These are phyloP conservation scores for Chanos chanos DNA, from an alignment of 2,797 vertebrate species.

Conservation along the genomic window DNA sequence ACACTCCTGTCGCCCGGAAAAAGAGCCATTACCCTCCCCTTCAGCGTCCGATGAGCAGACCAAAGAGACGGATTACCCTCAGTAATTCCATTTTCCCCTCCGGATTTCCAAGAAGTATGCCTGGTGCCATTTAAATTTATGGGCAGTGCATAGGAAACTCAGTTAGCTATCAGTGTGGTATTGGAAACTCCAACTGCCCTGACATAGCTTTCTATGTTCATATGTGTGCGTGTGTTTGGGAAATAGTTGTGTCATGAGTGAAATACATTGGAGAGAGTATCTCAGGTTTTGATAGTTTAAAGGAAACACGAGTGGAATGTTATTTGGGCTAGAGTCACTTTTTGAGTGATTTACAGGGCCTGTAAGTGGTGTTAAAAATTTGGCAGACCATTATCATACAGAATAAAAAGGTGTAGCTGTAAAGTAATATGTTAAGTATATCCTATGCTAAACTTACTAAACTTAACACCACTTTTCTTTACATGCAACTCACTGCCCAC, in stretches of 20 bases:
- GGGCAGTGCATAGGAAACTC: conserved; percentile 51
- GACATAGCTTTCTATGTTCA: conserved; percentile 48
- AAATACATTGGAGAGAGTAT: conserved; percentile 19
- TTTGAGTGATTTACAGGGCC: background rate
- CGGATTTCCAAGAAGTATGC: conserved; percentile 66
- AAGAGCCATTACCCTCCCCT: conserved; percentile 65
- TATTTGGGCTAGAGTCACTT: conserved; percentile 12
- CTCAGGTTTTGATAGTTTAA: conserved; percentile 7
- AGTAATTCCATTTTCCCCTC: conserved; percentile 72
- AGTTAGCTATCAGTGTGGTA: conserved; percentile 49
- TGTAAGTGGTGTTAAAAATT: too few species aligned
- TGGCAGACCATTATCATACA: too few species aligned
- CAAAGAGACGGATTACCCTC: conserved; percentile 61
- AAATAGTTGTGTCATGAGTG: conserved; percentile 23
- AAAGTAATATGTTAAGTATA: too few species aligned
- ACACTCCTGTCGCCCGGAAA: conserved; percentile 43
- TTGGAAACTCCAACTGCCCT: too few species aligned
- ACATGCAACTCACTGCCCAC: too few species aligned
- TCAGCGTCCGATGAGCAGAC: conserved; percentile 56
- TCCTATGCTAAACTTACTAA: too few species aligned
- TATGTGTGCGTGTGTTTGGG: conserved; percentile 27
- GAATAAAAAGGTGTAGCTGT: too few species aligned
- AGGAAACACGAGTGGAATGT: conserved; percentile 20
- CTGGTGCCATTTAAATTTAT: conserved; percentile 69
- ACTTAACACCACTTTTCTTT: too few species aligned